Percentiles rank a stretch among this genome's conserved stretches.
Evolutionary conservation across 2,888 invertebrate species (phyloP).

Genomic region (Chydorus sphaericus): DNA sequence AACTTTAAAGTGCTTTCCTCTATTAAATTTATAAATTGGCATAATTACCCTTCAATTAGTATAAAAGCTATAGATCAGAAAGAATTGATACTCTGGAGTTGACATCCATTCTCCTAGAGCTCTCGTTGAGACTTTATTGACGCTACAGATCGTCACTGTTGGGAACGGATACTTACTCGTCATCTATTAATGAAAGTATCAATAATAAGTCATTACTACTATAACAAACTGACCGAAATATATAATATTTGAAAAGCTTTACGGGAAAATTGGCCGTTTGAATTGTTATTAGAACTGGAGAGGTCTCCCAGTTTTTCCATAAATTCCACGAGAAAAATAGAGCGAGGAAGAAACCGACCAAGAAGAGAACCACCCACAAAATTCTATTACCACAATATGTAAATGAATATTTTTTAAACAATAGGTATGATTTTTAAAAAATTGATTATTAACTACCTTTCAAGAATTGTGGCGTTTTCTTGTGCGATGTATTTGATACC

Average conservation of each 20-base stretch:
- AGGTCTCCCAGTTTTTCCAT: background rate
- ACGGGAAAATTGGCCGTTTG: background rate
- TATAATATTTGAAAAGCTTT: background rate
- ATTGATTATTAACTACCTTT: background rate
- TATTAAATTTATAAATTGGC: too few relatives aligned
- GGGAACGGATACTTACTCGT: background rate
- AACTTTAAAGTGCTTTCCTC: too few relatives aligned
- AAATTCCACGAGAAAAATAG: background rate
- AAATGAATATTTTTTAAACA: too few relatives aligned
- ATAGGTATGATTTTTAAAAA: too few relatives aligned
- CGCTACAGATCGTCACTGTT: conserved; percentile 1
- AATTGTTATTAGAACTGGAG: background rate
- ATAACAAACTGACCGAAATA: background rate
- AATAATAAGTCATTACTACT: too few relatives aligned
- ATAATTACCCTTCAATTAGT: background rate
- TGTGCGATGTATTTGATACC: conserved; percentile 8
- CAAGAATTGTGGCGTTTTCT: background rate
- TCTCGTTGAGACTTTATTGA: conserved; percentile 2
- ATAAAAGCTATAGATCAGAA: background rate
- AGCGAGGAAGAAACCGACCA: background rate
- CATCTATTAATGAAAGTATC: background rate
- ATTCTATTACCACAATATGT: too few relatives aligned
- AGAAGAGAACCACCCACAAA: background rate
- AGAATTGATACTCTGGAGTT: background rate
- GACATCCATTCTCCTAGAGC: conserved; percentile 1